Evolutionary conservation across 2,888 invertebrate genomes (phyloP).

Genomic region (Caenorhabditis parvicauda): DNA sequence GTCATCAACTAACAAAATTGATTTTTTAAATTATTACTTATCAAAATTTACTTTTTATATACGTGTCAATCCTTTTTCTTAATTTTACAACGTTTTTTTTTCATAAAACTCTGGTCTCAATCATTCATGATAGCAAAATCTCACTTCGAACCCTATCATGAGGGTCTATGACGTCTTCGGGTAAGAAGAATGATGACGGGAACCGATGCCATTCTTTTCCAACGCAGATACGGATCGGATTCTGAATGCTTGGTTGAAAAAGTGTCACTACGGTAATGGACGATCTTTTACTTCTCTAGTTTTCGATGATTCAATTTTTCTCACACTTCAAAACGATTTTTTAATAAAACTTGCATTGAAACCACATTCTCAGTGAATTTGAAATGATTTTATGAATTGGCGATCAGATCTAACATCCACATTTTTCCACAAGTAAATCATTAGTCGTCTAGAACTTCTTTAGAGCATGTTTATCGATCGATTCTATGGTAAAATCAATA

Average conservation of each 20-base stretch:
- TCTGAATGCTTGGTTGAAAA: constrained; percentile 33
- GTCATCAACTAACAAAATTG: too few relatives aligned
- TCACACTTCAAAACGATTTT: background rate
- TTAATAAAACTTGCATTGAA: too few relatives aligned
- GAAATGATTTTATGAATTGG: too few relatives aligned
- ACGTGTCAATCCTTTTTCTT: background rate
- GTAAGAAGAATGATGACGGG: constrained; percentile 90
- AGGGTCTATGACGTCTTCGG: constrained; percentile 63
- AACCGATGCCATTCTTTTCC: constrained; percentile 98
- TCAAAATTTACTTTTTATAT: background rate
- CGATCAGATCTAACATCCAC: too few relatives aligned
- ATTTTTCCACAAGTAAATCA: too few relatives aligned
- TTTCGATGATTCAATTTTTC: constrained; percentile 9
- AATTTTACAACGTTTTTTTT: background rate
- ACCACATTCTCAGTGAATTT: too few relatives aligned
- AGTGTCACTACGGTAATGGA: too few relatives aligned
- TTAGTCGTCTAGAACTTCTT: too few relatives aligned
- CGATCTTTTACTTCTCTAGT: background rate
- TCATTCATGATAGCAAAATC: background rate
- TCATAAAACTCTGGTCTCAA: background rate
- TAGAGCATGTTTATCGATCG: too few relatives aligned
- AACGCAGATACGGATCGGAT: constrained; percentile 75
- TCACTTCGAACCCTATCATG: constrained; percentile 2
- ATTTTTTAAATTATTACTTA: background rate
- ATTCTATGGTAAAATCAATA: too few relatives aligned